Conservation (phyloP, 2,797 vertebrate genomes). For the Rhincodon typus region DNA sequence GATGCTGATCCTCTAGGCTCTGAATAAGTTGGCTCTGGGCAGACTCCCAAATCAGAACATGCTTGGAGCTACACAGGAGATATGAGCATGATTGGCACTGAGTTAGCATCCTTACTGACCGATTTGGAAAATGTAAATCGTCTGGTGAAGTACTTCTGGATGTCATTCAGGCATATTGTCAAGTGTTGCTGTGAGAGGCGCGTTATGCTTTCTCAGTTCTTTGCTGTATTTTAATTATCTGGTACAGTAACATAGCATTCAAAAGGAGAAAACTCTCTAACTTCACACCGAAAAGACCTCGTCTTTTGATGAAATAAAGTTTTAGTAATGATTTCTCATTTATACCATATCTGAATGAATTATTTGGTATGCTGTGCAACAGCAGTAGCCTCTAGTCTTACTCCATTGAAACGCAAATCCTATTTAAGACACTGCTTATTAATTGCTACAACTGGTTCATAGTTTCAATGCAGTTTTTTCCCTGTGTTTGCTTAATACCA, state of each 20-base stretch:
- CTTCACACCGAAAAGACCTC: not conserved
- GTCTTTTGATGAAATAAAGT: not conserved
- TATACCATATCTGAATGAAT: not conserved
- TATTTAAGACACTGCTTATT: not conserved
- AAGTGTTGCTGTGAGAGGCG: not conserved
- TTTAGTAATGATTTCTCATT: not conserved
- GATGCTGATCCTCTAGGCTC: not conserved
- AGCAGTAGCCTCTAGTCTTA: not conserved
- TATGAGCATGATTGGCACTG: not conserved
- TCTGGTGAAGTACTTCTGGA: not conserved
- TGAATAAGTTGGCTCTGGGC: not conserved
- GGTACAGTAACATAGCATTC: not conserved
- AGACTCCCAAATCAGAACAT: not conserved
- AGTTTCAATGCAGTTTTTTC: not conserved
- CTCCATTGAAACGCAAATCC: not conserved
- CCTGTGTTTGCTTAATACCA: not conserved
- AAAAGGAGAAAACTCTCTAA: not conserved
- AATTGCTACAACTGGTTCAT: not conserved
- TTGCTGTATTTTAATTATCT: not conserved
- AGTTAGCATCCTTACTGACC: not conserved
- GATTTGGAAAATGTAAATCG: not conserved
- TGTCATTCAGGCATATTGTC: not conserved
- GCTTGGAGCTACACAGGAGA: not conserved
- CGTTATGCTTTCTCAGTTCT: not conserved
- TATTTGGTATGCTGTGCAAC: not conserved